Percentiles rank a stretch among this genome's conserved stretches.
phyloP scores from a whole-genome alignment of 2,888 invertebrate genomes.

The Gymnoscelis rufifasciata region DNA sequence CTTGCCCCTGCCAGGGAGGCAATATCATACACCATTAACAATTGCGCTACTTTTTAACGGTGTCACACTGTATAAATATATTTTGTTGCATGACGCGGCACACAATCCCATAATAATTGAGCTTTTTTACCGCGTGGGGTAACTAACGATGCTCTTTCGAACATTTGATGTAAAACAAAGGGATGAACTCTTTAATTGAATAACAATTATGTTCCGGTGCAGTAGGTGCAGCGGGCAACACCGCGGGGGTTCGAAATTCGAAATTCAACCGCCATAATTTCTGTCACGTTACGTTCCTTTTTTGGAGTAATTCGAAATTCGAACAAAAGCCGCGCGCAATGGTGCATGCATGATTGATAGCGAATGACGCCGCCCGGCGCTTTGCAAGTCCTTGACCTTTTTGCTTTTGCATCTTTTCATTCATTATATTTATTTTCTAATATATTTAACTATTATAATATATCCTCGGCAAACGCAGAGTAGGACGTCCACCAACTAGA shows the following conservation, averaged over 20 bases:
- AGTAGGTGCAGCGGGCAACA: constrained; percentile 42
- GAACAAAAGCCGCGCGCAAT: constrained; percentile 75
- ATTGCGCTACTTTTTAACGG: constrained; percentile 78
- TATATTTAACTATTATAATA: too few relatives aligned
- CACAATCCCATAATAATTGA: constrained; percentile 12
- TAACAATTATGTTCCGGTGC: constrained; percentile 52
- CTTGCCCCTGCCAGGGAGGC: constrained; percentile 77
- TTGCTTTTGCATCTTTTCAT: constrained; percentile 31
- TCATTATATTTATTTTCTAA: not conserved
- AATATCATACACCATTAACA: constrained; percentile 81
- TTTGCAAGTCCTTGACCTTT: constrained; percentile 68
- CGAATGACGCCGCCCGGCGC: constrained; percentile 64
- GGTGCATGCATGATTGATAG: constrained; percentile 78
- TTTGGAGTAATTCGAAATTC: constrained; percentile 69
- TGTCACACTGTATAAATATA: constrained; percentile 66
- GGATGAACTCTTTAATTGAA: constrained; percentile 60
- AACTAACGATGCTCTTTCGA: constrained; percentile 16
- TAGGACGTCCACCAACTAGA: too few relatives aligned
- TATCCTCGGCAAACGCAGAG: too few relatives aligned
- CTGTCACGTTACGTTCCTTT: constrained; percentile 66
- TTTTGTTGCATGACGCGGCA: constrained; percentile 35
- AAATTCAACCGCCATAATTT: constrained; percentile 68
- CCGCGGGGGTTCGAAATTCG: constrained; percentile 54
- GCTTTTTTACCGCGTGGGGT: constrained; percentile 14
- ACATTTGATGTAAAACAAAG: constrained; percentile 19